phyloP scores from a whole-genome alignment of 2,888 invertebrate genomes.

The Podabrus alpinus region DNA sequence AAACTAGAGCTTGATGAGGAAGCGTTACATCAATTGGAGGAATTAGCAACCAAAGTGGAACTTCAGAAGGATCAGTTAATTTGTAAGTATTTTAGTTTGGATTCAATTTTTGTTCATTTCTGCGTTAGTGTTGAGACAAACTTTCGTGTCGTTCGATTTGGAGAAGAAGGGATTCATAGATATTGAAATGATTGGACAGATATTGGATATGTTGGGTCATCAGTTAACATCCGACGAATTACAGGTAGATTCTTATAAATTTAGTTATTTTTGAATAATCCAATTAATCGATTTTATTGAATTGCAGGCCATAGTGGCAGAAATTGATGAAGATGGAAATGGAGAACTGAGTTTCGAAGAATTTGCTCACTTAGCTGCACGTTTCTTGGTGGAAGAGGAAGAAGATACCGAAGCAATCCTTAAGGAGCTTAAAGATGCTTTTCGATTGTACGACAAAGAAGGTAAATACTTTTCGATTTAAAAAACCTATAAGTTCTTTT shows the following conservation, averaged over 20 bases:
- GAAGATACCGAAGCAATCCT: constrained; percentile 89
- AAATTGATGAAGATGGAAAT: constrained; percentile 84
- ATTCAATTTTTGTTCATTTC: not conserved
- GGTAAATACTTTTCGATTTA: constrained; percentile 54
- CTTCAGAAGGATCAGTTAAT: constrained; percentile 48
- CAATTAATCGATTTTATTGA: not conserved
- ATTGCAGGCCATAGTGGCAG: constrained; percentile 72
- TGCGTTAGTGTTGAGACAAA: constrained; percentile 78
- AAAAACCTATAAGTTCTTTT: not conserved
- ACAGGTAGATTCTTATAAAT: constrained; percentile 54
- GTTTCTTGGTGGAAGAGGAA: constrained; percentile 85
- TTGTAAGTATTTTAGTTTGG: constrained; percentile 45
- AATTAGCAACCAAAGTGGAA: constrained; percentile 18
- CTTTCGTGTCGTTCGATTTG: constrained; percentile 90
- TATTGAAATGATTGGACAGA: constrained; percentile 82
- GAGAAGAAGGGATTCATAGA: constrained; percentile 84
- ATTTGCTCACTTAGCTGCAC: constrained; percentile 82
- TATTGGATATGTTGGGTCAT: constrained; percentile 88
- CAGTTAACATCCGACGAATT: constrained; percentile 79
- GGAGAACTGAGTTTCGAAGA: constrained; percentile 89
- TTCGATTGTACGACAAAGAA: constrained; percentile 94
- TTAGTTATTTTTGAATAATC: not conserved
- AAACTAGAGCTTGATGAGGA: constrained; percentile 13
- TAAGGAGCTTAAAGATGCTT: constrained; percentile 91
- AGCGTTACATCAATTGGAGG: constrained; percentile 19